Conservation (phyloP, 2,113 vertebrate genomes). For the Laticauda colubrina region DNA sequence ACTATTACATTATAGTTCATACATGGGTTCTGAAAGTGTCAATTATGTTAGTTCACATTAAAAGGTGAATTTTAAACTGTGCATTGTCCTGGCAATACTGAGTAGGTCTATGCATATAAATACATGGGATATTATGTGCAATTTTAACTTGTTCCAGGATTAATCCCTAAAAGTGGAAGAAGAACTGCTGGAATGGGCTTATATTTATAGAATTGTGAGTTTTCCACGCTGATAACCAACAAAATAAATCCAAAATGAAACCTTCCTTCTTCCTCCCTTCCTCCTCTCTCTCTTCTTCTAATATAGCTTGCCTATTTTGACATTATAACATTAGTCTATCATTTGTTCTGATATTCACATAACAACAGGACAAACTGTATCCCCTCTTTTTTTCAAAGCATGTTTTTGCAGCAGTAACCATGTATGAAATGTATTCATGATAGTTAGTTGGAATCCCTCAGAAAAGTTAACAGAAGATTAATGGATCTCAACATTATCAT, state of each 20-base stretch:
- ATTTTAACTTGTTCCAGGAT: not conserved
- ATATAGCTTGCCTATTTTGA: not conserved
- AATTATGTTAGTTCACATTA: not conserved
- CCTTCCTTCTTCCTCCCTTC: not conserved
- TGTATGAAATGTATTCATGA: conserved; percentile 18
- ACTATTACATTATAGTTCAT: not conserved
- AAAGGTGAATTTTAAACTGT: not conserved
- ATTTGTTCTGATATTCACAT: not conserved
- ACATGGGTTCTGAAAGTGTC: not conserved
- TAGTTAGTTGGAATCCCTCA: not conserved
- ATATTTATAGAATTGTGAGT: not conserved
- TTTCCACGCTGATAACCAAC: not conserved
- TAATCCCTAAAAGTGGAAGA: not conserved
- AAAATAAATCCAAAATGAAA: not conserved
- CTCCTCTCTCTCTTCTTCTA: not conserved
- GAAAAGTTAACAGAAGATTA: conserved; percentile 28
- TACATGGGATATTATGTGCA: not conserved
- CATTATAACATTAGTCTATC: not conserved
- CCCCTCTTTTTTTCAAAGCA: not conserved
- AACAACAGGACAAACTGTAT: not conserved
- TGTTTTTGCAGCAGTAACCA: conserved; percentile 7
- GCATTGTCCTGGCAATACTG: not conserved
- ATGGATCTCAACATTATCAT: not conserved
- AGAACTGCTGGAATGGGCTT: not conserved
- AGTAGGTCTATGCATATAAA: not conserved